A percentile compares a stretch with the other conserved stretches of the same genome.
phyloP scores from a whole-genome alignment of 2,888 invertebrate species.

The Nomada fabriciana region DNA sequence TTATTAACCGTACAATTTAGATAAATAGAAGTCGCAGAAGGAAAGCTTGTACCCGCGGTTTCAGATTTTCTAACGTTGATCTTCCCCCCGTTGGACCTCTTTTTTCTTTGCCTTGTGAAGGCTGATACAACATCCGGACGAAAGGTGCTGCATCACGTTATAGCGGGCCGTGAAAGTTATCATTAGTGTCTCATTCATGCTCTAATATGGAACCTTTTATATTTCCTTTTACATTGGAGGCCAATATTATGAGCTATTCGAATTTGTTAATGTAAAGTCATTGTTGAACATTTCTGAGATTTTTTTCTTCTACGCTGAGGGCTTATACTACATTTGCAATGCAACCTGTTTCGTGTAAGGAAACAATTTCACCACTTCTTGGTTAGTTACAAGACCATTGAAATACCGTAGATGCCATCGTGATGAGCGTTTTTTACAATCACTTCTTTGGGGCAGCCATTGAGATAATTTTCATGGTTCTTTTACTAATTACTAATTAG shows the following conservation, averaged over 20 bases:
- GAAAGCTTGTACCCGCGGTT: background rate
- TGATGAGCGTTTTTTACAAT: too few relatives aligned
- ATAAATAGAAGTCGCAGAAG: background rate
- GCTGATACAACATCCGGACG: background rate
- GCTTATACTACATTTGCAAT: too few relatives aligned
- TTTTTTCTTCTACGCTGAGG: background rate
- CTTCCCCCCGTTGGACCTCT: background rate
- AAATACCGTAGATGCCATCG: background rate
- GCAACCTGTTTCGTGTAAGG: too few relatives aligned
- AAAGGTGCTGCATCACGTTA: constrained; percentile 21
- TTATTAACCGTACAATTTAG: constrained; percentile 7
- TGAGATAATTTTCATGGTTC: too few relatives aligned
- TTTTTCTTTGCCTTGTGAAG: background rate
- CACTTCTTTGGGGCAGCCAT: too few relatives aligned
- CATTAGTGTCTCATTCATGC: constrained; percentile 22
- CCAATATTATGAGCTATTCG: background rate
- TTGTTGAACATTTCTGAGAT: background rate
- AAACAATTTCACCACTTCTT: too few relatives aligned
- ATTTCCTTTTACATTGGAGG: background rate
- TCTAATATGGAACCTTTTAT: background rate
- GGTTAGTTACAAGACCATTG: background rate
- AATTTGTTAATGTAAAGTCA: constrained; percentile 1
- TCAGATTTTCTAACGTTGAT: background rate
- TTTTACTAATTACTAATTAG: too few relatives aligned
- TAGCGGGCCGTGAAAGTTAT: background rate